These are phyloP conservation scores for Drosophila quadrilineata DNA, from an alignment of 1,140 invertebrate genomes.

Conservation along the genomic window DNA sequence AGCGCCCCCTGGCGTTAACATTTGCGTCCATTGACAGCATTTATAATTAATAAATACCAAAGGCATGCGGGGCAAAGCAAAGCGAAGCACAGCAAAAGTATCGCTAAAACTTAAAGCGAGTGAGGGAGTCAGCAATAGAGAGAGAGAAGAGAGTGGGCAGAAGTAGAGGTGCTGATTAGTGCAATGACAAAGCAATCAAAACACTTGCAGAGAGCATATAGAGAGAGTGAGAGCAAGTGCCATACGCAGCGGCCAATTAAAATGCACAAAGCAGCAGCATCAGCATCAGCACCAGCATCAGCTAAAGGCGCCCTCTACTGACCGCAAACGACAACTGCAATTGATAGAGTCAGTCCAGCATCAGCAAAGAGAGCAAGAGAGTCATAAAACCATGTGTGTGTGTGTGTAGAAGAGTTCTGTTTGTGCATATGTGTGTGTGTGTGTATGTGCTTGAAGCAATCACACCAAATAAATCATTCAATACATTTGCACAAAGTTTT, in stretches of 20 bases:
- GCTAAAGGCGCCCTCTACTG: conserved; percentile 63
- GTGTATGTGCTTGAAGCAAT: conserved; percentile 54
- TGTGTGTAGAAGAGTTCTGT: not conserved
- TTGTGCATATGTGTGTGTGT: conserved; percentile 7
- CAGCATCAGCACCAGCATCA: too few species aligned
- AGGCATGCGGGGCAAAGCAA: not conserved
- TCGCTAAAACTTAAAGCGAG: not conserved
- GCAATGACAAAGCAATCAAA: conserved; percentile 78
- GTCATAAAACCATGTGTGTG: not conserved
- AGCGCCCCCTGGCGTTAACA: conserved; percentile 51
- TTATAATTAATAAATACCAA: conserved; percentile 75
- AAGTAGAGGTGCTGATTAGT: conserved; percentile 60
- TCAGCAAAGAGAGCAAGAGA: not conserved
- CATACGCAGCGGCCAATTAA: conserved; percentile 62
- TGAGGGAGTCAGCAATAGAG: not conserved
- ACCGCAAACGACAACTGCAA: conserved; percentile 56
- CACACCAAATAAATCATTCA: conserved; percentile 79
- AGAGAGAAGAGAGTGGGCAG: not conserved
- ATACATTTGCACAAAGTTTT: conserved; percentile 63
- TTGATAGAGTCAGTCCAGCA: too few species aligned
- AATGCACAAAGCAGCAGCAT: conserved; percentile 66
- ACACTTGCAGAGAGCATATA: too few species aligned
- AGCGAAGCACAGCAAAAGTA: not conserved
- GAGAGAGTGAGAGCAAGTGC: too few species aligned
- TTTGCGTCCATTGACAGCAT: conserved; percentile 68